Conservation (phyloP, 2,797 vertebrate genomes). For the Todus mexicanus region DNA sequence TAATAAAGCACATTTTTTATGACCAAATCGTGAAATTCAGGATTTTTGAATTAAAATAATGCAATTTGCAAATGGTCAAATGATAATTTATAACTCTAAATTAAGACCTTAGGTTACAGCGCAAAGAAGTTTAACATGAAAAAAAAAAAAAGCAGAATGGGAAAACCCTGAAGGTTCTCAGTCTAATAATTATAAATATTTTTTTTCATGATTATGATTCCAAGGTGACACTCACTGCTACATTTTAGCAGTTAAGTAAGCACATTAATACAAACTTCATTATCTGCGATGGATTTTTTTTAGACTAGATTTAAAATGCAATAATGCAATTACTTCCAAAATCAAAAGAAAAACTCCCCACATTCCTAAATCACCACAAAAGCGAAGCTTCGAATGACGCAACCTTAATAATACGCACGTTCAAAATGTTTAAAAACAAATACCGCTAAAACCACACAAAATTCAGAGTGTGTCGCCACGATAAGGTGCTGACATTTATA, state of each 20-base stretch:
- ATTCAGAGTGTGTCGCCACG: constrained; percentile 20
- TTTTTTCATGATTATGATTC: constrained; percentile 47
- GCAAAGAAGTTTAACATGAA: not conserved
- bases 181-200: constrained; percentile 33
- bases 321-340: constrained; percentile 43
- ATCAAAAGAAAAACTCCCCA: constrained; percentile 22
- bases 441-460: constrained; percentile 9
- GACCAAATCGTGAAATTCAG: not conserved
- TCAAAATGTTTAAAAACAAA: constrained; percentile 26
- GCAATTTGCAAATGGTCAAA: not conserved
- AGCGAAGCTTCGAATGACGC: not conserved
- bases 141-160: not conserved
- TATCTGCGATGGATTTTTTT: constrained; percentile 24
- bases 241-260: constrained; percentile 12
- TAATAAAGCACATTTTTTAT: constrained; percentile 14
- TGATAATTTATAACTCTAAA: constrained; percentile 44
- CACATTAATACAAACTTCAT: constrained; percentile 39
- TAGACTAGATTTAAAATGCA: constrained; percentile 9
- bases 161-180: constrained; percentile 22
- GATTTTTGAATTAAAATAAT: constrained; percentile 2
- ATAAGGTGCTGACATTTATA: constrained; percentile 72
- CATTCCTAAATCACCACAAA: constrained; percentile 21
- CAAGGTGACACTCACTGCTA: constrained; percentile 26
- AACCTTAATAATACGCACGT: not conserved
- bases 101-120: constrained; percentile 22